Percentiles rank a stretch among this genome's conserved stretches.
Conservation (phyloP, 23 tunicate species). For the Styela clava region DNA sequence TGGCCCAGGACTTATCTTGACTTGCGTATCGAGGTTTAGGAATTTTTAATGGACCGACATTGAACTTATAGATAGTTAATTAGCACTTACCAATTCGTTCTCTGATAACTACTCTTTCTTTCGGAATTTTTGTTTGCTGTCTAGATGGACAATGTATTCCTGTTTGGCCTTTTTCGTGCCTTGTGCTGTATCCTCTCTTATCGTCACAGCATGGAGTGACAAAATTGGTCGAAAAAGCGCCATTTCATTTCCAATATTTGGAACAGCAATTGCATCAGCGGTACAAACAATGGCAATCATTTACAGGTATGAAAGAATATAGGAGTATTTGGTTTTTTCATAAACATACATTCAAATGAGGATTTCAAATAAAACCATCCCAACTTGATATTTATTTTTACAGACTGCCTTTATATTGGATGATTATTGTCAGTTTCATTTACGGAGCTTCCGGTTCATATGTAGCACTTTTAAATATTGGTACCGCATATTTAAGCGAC, state of each 20-base stretch:
- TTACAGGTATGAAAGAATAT: slow-evolving; percentile 18
- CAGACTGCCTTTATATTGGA: slow-evolving; percentile 43
- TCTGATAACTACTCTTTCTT: no score
- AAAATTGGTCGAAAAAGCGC: slow-evolving; percentile 53
- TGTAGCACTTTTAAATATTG: slow-evolving; percentile 60
- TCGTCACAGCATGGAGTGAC: slow-evolving; percentile 60
- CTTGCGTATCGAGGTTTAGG: no score
- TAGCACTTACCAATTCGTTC: no score
- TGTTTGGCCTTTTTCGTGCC: slow-evolving; percentile 42
- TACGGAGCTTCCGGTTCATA: slow-evolving; percentile 52
- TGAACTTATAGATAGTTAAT: no score
- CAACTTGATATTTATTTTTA: background rate
- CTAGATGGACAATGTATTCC: slow-evolving; percentile 46
- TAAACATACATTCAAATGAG: background rate
- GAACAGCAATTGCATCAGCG: background rate
- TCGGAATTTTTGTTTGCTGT: no score
- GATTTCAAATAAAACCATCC: background rate
- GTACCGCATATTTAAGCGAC: slow-evolving; percentile 56
- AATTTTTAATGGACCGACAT: no score
- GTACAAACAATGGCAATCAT: background rate
- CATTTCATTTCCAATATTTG: slow-evolving; percentile 48
- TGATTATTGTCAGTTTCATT: slow-evolving; percentile 31
- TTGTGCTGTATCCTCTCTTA: slow-evolving; percentile 21
- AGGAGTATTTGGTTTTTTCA: background rate
- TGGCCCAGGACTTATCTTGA: no score